phyloP scores from a whole-genome alignment of 2,113 vertebrate species.

The Lepisosteus oculatus region DNA sequence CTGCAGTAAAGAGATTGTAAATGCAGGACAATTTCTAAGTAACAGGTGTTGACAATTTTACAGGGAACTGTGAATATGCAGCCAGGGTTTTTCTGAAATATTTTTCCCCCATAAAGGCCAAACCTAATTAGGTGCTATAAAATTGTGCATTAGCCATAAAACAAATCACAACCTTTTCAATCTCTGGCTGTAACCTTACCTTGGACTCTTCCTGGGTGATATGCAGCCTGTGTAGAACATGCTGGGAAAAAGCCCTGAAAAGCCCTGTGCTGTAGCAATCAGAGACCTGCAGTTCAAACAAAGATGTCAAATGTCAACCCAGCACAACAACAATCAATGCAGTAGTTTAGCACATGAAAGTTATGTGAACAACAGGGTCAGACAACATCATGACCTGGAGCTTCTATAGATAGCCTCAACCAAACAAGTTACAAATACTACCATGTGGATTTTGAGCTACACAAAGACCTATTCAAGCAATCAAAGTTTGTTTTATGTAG shows the following conservation, averaged over 20 bases:
- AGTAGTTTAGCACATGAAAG: too few relatives aligned
- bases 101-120: background rate
- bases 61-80: background rate
- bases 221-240: constrained; percentile 84
- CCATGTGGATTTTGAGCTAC: too few relatives aligned
- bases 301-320: background rate
- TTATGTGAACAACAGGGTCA: too few relatives aligned
- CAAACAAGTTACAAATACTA: too few relatives aligned
- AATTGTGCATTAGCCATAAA: background rate
- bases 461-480: too few relatives aligned
- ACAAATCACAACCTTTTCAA: too few relatives aligned
- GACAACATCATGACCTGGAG: too few relatives aligned
- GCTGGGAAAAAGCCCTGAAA: constrained; percentile 92
- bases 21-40: background rate
- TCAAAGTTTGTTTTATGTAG: too few relatives aligned
- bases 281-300: constrained; percentile 76
- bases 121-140: background rate
- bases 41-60: constrained; percentile 12
- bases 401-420: too few relatives aligned
- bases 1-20: background rate
- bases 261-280: constrained; percentile 84
- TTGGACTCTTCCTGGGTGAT: constrained; percentile 75
- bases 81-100: background rate
- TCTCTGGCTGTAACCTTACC: constrained; percentile 59
- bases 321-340: background rate